Evolutionary conservation across 2,888 invertebrate species (phyloP), one percentile per base, ranked within the genome.

Genomic region (Dolichopus griseipennis): DNA sequence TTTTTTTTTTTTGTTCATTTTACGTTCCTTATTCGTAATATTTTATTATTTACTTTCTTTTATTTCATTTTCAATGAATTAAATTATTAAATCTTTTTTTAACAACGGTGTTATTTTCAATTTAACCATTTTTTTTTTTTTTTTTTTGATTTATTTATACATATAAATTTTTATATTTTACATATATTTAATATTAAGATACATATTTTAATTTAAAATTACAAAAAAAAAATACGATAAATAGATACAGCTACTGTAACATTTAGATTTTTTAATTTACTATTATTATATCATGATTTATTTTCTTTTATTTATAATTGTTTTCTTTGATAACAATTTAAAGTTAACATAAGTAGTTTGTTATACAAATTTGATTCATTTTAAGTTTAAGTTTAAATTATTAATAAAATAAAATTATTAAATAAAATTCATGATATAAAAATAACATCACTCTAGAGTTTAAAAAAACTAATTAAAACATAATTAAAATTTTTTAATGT

Each of bases 161-260:
- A 52, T 52, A 52, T 18, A 18, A 6, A 52, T 52, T 9, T 52
- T 6, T 52, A 18, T 52, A 52, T 52, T 52, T 18, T 52, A 52
- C 15, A 52, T 7, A 52, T 18, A 52, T 7, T 12, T 52, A 52
- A 12, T 12, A 52, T 52, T 12, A 12, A 52, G 6, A 18, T 52
- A 18, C 2, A 52, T 6, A 52, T 52, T 52, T 52, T 18, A 37
- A 15, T 52, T n/a, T 52, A 12, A 52, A 52, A 52, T 52, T 52
- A 52, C 52, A 52, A 52, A 52, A 52, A 27, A 27, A 27, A 27
- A 27, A 27, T 18, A 15, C 9, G 52, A 52, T 52, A 52, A 52
- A 52, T 52, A 52, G n/a, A 52, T 52, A 52, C 52, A 52, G 52
- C 52, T 52, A 52, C 52, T 52, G 9, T 52, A 52, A 52, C 52